Evolutionary conservation across 2,113 vertebrate genomes (phyloP).

Genomic region (Anarhynchus alexandrinus): DNA sequence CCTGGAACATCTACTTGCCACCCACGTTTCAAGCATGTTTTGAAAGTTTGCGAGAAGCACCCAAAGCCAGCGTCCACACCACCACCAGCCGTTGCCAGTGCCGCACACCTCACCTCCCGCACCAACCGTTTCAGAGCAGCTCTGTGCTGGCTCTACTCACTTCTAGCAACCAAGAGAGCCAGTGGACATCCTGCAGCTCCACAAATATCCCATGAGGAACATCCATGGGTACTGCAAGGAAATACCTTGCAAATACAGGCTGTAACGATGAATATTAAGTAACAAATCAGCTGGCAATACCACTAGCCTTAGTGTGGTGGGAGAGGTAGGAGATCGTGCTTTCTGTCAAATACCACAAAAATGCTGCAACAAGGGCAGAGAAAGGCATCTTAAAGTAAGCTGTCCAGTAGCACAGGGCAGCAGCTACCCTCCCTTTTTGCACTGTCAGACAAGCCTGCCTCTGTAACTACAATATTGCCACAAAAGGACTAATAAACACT

Average conservation of each 20-base stretch:
- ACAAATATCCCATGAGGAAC: not conserved
- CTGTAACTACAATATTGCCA: not conserved
- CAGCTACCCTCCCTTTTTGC: not conserved
- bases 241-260: not conserved
- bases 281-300: not conserved
- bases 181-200: not conserved
- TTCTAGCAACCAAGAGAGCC: not conserved
- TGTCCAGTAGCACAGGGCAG: not conserved
- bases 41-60: not conserved
- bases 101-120: not conserved
- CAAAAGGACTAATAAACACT: not conserved
- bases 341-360: not conserved
- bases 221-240: not conserved
- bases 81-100: not conserved
- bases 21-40: not conserved
- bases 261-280: not conserved
- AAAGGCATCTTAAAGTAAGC: not conserved
- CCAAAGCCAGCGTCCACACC: not conserved
- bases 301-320: not conserved
- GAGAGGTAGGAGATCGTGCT: not conserved
- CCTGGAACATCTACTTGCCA: not conserved
- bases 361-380: not conserved
- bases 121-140: not conserved
- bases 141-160: not conserved
- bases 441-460: not conserved